phyloP scores from a whole-genome alignment of 2,888 invertebrate species.

The Athripsodes cinereus region DNA sequence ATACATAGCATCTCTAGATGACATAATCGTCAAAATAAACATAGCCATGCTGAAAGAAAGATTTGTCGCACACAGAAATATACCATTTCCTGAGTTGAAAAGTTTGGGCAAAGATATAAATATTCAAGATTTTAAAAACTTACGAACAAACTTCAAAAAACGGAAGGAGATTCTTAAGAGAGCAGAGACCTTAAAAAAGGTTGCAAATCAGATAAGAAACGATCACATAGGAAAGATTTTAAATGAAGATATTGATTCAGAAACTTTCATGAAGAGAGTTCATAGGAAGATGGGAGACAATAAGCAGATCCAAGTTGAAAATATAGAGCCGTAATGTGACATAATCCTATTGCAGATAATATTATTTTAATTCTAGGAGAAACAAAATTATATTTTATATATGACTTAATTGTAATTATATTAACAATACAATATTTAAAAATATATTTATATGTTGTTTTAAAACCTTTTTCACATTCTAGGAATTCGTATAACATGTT shows the following conservation, averaged over 20 bases:
- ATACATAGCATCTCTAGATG: slow-evolving; percentile 6
- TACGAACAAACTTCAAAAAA: background rate
- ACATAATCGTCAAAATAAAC: slow-evolving; percentile 13
- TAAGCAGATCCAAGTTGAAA: background rate
- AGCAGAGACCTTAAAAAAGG: slow-evolving; percentile 5
- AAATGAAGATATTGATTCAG: slow-evolving; percentile 12
- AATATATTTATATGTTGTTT: no score
- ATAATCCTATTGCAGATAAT: no score
- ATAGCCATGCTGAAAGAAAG: slow-evolving; percentile 4
- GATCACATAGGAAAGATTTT: slow-evolving; percentile 10
- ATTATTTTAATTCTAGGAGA: no score
- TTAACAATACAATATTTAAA: no score
- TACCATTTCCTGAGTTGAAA: background rate
- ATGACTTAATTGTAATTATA: no score
- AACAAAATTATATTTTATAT: no score
- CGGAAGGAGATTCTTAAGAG: background rate
- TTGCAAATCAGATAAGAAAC: slow-evolving; percentile 12
- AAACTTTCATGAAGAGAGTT: slow-evolving; percentile 14
- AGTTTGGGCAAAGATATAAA: background rate
- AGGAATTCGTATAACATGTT: no score
- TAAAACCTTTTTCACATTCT: no score
- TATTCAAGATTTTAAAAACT: background rate
- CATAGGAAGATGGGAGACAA: slow-evolving; percentile 3
- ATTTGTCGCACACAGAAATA: background rate
- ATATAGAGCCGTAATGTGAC: no score